Percentiles rank a stretch among this genome's conserved stretches.
Conservation (phyloP, 2,113 vertebrate genomes). For the Notarius lentiginosus region DNA sequence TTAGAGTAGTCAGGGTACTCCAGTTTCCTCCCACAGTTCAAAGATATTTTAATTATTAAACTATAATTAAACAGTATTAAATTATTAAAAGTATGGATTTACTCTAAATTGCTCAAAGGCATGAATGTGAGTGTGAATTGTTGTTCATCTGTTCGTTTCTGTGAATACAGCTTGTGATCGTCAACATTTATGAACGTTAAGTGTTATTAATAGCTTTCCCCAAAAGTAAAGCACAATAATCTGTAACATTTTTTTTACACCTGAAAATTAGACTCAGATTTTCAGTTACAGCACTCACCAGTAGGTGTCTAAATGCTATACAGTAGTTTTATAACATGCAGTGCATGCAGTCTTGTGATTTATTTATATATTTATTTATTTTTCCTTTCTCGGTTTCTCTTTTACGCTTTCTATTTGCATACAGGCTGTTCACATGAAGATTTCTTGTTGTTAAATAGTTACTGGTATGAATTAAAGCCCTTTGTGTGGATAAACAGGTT, state of each 20-base stretch:
- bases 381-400: constrained; percentile 4
- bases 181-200: background rate
- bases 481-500: background rate
- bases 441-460: background rate
- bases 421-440: background rate
- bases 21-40: no score
- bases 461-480: background rate
- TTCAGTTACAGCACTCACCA: constrained; percentile 51
- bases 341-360: background rate
- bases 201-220: background rate
- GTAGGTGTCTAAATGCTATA: constrained; percentile 62
- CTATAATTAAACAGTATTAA: no score
- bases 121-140: no score
- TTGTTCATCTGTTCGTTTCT: no score
- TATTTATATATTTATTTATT: background rate
- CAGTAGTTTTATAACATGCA: background rate
- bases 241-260: background rate
- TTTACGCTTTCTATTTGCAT: constrained; percentile 4
- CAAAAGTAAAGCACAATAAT: background rate
- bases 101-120: no score
- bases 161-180: background rate
- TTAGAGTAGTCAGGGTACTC: no score
- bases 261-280: background rate
- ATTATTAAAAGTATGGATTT: no score
- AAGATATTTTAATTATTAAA: no score